A percentile compares a stretch with the other conserved stretches of the same genome.
Evolutionary conservation across 2,888 invertebrate genomes (phyloP).

Genomic region (Malthinus seriepunctatus): DNA sequence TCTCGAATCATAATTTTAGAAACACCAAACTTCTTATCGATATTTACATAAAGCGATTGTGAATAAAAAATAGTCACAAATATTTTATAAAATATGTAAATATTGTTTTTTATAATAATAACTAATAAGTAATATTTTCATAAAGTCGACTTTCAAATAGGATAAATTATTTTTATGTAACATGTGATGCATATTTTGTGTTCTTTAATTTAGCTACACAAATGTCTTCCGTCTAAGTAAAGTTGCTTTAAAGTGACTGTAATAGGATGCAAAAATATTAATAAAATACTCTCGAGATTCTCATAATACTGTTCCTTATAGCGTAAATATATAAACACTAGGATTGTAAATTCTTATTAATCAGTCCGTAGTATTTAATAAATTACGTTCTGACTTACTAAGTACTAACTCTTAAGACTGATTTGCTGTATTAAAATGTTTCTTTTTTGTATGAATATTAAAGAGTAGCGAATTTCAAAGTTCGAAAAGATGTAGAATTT

Average conservation of each 20-base stretch:
- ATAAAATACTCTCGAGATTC: slow-evolving; percentile 9
- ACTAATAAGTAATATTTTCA: too few species aligned
- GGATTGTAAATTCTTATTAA: slow-evolving; percentile 19
- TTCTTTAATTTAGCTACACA: too few species aligned
- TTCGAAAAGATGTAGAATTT: background rate
- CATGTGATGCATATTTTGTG: too few species aligned
- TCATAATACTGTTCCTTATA: slow-evolving; percentile 23
- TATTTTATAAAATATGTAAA: too few species aligned
- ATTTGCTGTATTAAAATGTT: slow-evolving; percentile 8
- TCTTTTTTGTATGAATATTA: background rate
- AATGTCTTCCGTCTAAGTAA: background rate
- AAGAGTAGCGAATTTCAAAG: background rate
- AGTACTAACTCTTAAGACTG: slow-evolving; percentile 21
- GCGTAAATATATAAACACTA: slow-evolving; percentile 6
- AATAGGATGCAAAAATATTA: slow-evolving; percentile 2
- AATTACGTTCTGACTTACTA: slow-evolving; percentile 22
- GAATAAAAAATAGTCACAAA: too few species aligned
- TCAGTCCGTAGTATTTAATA: slow-evolving; percentile 26
- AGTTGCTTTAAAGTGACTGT: background rate
- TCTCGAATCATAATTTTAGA: too few species aligned
- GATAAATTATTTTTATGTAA: too few species aligned
- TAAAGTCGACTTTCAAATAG: too few species aligned
- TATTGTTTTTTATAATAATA: too few species aligned
- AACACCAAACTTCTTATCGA: too few species aligned
- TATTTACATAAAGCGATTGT: too few species aligned